These are phyloP conservation scores for Kryptolebias ocellatus DNA, from an alignment of 2,797 vertebrate species.

Conservation along the genomic window DNA sequence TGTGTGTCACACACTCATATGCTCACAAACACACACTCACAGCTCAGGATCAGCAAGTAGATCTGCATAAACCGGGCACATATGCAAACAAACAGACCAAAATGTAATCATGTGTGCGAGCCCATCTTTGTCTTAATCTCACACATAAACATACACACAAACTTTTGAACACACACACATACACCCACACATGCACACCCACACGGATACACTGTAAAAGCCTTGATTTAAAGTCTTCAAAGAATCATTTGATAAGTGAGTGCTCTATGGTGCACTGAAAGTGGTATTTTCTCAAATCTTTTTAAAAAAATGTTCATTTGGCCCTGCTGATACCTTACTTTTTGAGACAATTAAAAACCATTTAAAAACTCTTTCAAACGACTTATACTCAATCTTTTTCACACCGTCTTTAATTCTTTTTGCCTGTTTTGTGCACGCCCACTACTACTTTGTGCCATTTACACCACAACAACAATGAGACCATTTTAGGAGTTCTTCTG, in stretches of 20 bases:
- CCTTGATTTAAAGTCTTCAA: conserved; percentile 1
- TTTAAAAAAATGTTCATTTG: no score
- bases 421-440: no score
- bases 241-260: conserved; percentile 8
- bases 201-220: conserved; percentile 16
- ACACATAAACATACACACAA: conserved; percentile 3
- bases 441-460: no score
- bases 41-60: conserved; percentile 25
- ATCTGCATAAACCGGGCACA: conserved; percentile 35
- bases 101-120: conserved; percentile 23
- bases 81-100: conserved; percentile 50
- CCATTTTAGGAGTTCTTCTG: no score
- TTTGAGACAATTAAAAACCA: neutral
- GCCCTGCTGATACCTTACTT: neutral
- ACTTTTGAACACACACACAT: conserved; percentile 8
- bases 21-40: conserved; percentile 13
- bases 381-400: neutral
- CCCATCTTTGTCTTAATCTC: conserved; percentile 18
- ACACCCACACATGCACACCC: neutral
- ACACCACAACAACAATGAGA: no score
- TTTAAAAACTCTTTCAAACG: no score
- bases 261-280: neutral
- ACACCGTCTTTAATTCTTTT: no score
- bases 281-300: conserved; percentile 2
- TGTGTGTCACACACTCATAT: conserved; percentile 58